Evolutionary conservation across 1,140 invertebrate species (phyloP).

Genomic region (Drosophila ambigua): DNA sequence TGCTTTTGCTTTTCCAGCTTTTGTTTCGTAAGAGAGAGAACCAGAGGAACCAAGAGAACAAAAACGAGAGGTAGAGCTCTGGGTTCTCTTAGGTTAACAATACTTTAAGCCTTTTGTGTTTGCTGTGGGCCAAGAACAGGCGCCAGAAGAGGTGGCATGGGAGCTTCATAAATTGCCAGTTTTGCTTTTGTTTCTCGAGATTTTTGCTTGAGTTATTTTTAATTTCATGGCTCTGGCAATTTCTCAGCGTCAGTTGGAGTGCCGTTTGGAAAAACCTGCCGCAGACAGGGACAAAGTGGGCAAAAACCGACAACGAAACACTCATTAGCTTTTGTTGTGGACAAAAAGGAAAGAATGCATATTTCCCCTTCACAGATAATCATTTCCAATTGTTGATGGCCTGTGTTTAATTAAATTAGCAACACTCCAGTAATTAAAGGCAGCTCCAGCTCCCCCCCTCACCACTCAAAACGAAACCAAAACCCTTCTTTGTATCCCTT

Average conservation of each 20-base stretch:
- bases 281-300: constrained; percentile 35
- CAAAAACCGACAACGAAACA: constrained; percentile 12
- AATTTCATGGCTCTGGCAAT: constrained; percentile 75
- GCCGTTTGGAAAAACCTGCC: constrained; percentile 22
- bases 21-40: constrained; percentile 27
- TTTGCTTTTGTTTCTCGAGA: constrained; percentile 67
- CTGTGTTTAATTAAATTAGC: constrained; percentile 74
- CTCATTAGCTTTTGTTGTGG: constrained; percentile 69
- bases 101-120: constrained; percentile 69
- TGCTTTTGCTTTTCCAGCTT: constrained; percentile 48
- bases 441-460: neutral
- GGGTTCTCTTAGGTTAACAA: constrained; percentile 43
- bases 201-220: constrained; percentile 80
- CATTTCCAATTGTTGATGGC: constrained; percentile 51
- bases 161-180: constrained; percentile 72
- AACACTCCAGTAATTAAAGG: constrained; percentile 68
- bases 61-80: neutral
- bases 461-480: neutral
- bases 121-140: no score
- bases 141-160: neutral
- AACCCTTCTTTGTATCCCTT: constrained; percentile 8
- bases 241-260: constrained; percentile 73
- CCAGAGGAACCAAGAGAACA: neutral
- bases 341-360: constrained; percentile 29
- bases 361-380: constrained; percentile 43